A percentile compares a stretch with the other conserved stretches of the same genome.
Evolutionary conservation across 2,113 vertebrate species (phyloP).

Genomic region (Ameiurus melas): DNA sequence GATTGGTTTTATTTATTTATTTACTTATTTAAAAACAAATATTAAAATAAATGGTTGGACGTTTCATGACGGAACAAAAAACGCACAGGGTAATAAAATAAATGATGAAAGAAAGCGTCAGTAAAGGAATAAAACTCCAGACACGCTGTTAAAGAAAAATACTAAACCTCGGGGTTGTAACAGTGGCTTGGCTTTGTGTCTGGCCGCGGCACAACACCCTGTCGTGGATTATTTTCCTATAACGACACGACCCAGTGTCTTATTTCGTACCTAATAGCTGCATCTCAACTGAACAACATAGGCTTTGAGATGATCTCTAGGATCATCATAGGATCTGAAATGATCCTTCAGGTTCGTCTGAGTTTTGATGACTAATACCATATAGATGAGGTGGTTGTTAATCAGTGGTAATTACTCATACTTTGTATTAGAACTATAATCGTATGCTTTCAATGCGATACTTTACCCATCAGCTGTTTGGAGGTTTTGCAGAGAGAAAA

Average conservation of each 20-base stretch:
- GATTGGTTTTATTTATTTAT: not conserved
- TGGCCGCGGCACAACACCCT: too few relatives aligned
- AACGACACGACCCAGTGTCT: not conserved
- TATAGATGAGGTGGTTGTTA: not conserved
- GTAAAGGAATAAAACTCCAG: not conserved
- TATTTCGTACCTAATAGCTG: not conserved
- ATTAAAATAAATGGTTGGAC: not conserved
- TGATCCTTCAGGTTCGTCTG: not conserved
- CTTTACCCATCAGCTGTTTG: not conserved
- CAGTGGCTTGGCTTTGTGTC: not conserved
- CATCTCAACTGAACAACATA: not conserved
- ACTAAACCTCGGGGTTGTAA: not conserved
- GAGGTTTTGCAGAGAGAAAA: not conserved
- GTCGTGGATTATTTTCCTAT: not conserved
- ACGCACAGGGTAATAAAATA: not conserved
- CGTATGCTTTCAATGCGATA: not conserved
- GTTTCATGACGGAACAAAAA: not conserved
- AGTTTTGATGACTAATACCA: not conserved
- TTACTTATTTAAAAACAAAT: too few relatives aligned
- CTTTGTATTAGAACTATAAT: not conserved
- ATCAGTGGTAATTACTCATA: not conserved
- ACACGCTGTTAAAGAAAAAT: not conserved
- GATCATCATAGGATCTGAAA: not conserved
- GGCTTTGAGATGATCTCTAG: not conserved
- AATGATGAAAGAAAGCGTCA: not conserved